Evolutionary conservation across 2,113 vertebrate species (phyloP).

Genomic region (Cynocephalus volans): DNA sequence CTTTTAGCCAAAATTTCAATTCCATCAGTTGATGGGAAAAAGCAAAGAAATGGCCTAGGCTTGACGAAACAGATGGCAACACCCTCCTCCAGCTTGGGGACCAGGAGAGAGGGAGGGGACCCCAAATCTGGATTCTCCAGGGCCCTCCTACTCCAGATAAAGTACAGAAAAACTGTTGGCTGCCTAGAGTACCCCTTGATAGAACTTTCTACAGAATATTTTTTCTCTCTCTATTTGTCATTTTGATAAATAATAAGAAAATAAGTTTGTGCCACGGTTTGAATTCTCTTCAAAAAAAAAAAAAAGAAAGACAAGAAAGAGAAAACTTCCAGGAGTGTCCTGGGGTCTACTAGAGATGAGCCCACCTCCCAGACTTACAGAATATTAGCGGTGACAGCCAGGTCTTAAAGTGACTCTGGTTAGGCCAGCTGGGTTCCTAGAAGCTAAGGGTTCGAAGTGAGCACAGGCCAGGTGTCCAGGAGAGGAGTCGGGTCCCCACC

Average conservation of each 20-base stretch:
- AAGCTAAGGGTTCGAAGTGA: not conserved
- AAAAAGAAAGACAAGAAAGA: not conserved
- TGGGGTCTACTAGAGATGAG: not conserved
- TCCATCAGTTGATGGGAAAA: not conserved
- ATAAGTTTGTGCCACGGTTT: not conserved
- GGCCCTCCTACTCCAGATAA: not conserved
- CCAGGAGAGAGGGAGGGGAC: not conserved
- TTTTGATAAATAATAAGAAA: not conserved
- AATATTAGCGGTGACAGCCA: too few species aligned
- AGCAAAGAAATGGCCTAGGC: not conserved
- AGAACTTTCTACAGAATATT: not conserved
- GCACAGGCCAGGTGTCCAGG: not conserved
- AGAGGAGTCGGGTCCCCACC: too few species aligned
- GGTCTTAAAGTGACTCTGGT: not conserved
- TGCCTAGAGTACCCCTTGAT: too few species aligned
- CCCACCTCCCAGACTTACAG: not conserved
- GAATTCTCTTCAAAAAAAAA: not conserved
- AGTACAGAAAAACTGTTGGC: not conserved
- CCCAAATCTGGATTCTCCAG: not conserved
- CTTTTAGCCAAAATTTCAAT: not conserved
- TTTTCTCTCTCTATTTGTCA: not conserved
- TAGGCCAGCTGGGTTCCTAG: not conserved
- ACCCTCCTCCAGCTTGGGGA: too few species aligned
- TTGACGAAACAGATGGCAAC: not conserved
- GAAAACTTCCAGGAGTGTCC: not conserved